Evolutionary conservation across 2,113 vertebrate species (phyloP).

Genomic region (Syngnathus floridae): DNA sequence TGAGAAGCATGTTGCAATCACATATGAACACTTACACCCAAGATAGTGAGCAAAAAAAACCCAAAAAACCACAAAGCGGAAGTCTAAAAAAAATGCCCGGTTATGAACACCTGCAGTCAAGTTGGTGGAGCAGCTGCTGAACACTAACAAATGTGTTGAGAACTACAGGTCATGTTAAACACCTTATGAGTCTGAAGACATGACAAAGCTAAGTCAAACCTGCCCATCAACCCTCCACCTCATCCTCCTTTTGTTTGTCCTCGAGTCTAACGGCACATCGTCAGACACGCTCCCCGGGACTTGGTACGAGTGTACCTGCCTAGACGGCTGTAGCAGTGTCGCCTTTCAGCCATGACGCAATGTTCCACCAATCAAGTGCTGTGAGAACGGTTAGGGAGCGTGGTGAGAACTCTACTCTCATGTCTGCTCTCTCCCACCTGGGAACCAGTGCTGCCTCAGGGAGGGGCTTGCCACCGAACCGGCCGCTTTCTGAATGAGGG

Average conservation of each 20-base stretch:
- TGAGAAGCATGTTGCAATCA: too few relatives aligned
- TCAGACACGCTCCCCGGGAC: conserved; percentile 30
- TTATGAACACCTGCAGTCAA: conserved; percentile 53
- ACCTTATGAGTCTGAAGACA: conserved; percentile 30
- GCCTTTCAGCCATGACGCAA: conserved; percentile 62
- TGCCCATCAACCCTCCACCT: conserved; percentile 2
- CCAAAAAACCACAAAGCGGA: too few relatives aligned
- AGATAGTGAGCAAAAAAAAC: too few relatives aligned
- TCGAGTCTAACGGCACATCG: conserved; percentile 36
- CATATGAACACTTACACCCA: too few relatives aligned
- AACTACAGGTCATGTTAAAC: conserved; percentile 30
- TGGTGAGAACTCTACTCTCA: conserved; percentile 84
- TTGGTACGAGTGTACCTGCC: conserved; percentile 53
- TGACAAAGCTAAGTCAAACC: conserved; percentile 55
- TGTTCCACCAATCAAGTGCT: conserved; percentile 65
- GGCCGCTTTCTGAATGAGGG: conserved; percentile 66
- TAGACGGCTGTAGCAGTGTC: conserved; percentile 44
- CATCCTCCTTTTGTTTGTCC: conserved; percentile 46
- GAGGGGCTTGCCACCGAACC: conserved; percentile 51
- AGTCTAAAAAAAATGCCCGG: conserved; percentile 14
- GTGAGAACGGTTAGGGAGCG: conserved; percentile 72
- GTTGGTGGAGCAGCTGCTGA: conserved; percentile 20
- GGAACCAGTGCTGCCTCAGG: conserved; percentile 66
- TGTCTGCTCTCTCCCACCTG: conserved; percentile 66
- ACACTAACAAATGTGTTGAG: conserved; percentile 13